These are phyloP conservation scores for Hypanus sabinus DNA, from an alignment of 2,113 vertebrate genomes.

Conservation along the genomic window DNA sequence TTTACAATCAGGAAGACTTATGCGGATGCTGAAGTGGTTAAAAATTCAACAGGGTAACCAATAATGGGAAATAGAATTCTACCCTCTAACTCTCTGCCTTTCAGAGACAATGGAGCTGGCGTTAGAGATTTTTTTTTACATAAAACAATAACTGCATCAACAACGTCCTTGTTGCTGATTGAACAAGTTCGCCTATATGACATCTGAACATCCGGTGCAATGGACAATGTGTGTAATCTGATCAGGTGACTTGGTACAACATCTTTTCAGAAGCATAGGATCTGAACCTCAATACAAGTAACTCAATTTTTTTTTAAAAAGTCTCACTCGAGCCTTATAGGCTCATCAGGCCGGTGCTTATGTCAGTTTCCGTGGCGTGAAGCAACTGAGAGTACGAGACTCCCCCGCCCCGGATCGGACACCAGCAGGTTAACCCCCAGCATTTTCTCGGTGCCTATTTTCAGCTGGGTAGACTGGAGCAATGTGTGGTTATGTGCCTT, in stretches of 20 bases:
- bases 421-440: too few relatives aligned
- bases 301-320: too few relatives aligned
- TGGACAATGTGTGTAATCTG: not conserved
- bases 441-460: too few relatives aligned
- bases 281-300: not conserved
- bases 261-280: not conserved
- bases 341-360: too few relatives aligned
- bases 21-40: not conserved
- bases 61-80: not conserved
- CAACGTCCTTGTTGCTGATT: not conserved
- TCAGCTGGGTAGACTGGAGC: too few relatives aligned
- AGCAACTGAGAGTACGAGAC: too few relatives aligned
- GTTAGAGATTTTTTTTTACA: not conserved
- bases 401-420: too few relatives aligned
- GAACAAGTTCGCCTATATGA: not conserved
- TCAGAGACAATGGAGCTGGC: not conserved
- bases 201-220: not conserved
- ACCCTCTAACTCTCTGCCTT: not conserved
- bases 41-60: not conserved
- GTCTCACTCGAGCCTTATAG: too few relatives aligned
- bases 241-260: not conserved
- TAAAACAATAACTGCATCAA: not conserved
- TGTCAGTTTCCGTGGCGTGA: too few relatives aligned
- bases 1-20: not conserved
- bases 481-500: too few relatives aligned